phyloP scores from a whole-genome alignment of 2,113 vertebrate genomes.

The Paradoxurus hermaphroditus region DNA sequence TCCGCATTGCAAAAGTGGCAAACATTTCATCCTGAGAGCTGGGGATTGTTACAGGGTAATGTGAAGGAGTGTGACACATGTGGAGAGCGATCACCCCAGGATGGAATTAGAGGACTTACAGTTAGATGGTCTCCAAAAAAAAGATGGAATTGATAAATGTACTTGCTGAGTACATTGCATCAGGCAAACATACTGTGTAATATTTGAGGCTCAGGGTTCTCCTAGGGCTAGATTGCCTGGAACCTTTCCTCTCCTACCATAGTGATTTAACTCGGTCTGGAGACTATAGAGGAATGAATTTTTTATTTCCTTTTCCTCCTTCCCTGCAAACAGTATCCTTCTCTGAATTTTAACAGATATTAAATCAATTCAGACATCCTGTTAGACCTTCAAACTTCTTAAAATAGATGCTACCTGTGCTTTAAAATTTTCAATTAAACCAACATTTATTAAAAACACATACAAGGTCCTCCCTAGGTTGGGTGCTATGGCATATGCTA shows the following conservation, averaged over 20 bases:
- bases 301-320: conserved; percentile 32
- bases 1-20: not conserved
- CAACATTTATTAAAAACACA: not conserved
- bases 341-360: conserved; percentile 50
- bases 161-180: not conserved
- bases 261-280: conserved; percentile 11
- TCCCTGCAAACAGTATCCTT: not conserved
- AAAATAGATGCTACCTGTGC: not conserved
- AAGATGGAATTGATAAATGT: not conserved
- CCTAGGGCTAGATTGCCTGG: not conserved
- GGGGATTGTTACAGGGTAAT: not conserved
- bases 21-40: not conserved
- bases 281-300: not conserved
- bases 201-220: not conserved
- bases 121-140: not conserved
- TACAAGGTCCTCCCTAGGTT: not conserved
- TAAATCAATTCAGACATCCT: conserved; percentile 50
- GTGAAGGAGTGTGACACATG: not conserved
- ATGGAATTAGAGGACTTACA: not conserved
- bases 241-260: not conserved
- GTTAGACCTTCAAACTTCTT: conserved; percentile 20
- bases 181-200: not conserved
- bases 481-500: not conserved
- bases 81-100: not conserved
- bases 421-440: conserved; percentile 29